Evolutionary conservation across 1,140 invertebrate genomes (phyloP).

Genomic region (Dendrolimus kikuchii): DNA sequence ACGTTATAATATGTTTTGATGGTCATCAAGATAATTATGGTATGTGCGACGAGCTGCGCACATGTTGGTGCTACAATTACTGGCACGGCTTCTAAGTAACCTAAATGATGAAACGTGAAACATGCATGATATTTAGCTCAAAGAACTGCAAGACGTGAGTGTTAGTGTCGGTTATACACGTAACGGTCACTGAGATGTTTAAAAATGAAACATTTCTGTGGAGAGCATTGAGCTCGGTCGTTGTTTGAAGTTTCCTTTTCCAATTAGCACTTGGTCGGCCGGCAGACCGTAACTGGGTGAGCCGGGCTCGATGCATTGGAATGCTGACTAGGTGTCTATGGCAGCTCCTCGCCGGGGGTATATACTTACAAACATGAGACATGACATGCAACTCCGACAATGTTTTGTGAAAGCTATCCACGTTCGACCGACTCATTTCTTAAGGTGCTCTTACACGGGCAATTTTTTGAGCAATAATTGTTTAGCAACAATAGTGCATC

Average conservation of each 20-base stretch:
- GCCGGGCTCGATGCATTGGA: conserved; percentile 45
- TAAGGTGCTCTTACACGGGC: too few relatives aligned
- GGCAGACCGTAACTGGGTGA: conserved; percentile 68
- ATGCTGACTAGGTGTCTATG: conserved; percentile 46
- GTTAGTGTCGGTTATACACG: conserved; percentile 39
- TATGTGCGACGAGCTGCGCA: too few relatives aligned
- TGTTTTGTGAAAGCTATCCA: conserved; percentile 17
- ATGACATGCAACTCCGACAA: conserved; percentile 9
- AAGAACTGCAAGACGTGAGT: conserved; percentile 14
- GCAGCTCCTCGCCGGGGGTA: conserved; percentile 38
- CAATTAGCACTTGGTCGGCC: conserved; percentile 65
- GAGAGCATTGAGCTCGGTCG: conserved; percentile 65
- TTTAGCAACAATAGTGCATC: too few relatives aligned
- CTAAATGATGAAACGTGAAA: conserved; percentile 9
- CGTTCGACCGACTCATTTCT: conserved; percentile 1
- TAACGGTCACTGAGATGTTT: conserved; percentile 60
- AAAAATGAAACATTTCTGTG: conserved; percentile 69
- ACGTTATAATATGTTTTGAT: too few relatives aligned
- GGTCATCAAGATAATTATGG: too few relatives aligned
- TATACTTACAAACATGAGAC: conserved; percentile 12
- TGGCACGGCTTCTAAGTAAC: conserved; percentile 2
- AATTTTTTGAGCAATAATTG: too few relatives aligned
- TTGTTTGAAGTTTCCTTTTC: conserved; percentile 67
- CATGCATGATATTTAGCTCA: conserved; percentile 5
- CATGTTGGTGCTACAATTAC: too few relatives aligned